Conservation (phyloP, 2,113 vertebrate genomes). For the Procavia capensis region DNA sequence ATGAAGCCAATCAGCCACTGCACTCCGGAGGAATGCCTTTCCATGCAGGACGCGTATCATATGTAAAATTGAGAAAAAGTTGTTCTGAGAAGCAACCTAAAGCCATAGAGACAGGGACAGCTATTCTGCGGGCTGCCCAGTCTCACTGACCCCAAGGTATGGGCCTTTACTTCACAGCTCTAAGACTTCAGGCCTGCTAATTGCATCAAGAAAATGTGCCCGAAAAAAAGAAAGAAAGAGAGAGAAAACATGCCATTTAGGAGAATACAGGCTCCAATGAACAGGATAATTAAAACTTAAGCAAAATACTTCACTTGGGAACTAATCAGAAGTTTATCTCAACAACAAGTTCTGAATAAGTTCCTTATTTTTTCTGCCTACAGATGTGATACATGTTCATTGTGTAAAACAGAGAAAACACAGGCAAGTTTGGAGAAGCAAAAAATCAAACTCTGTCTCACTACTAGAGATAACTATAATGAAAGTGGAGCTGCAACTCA, state of each 20-base stretch:
- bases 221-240: too few relatives aligned
- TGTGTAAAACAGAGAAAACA: not conserved
- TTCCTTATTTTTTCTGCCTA: not conserved
- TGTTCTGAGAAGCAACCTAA: slow-evolving; percentile 4
- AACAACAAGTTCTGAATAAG: not conserved
- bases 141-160: not conserved
- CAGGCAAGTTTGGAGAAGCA: not conserved
- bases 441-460: not conserved
- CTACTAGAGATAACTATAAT: not conserved
- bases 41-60: not conserved
- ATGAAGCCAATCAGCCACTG: not conserved
- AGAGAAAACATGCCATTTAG: slow-evolving; percentile 19
- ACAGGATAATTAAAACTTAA: slow-evolving; percentile 38
- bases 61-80: not conserved
- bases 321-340: slow-evolving; percentile 59
- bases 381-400: not conserved
- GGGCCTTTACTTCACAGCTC: not conserved
- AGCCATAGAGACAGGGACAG: not conserved
- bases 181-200: not conserved
- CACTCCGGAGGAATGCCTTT: not conserved
- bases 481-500: not conserved
- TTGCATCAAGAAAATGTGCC: too few relatives aligned
- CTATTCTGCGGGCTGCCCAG: too few relatives aligned
- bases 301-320: slow-evolving; percentile 44
- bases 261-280: not conserved